Conservation (phyloP, 2,797 vertebrate genomes). For the Mionectes olivaceus region DNA sequence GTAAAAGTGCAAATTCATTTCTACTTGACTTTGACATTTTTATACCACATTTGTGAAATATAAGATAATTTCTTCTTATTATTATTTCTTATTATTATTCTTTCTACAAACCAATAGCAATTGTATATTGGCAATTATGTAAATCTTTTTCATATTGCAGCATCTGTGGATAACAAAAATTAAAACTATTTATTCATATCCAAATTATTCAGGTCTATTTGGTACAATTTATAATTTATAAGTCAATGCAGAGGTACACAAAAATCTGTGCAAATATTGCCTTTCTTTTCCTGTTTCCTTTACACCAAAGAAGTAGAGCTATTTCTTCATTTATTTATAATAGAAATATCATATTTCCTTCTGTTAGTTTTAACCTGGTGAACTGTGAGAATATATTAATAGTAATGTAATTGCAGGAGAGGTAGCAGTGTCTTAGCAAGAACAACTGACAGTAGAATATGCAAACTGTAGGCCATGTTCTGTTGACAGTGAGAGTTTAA, state of each 20-base stretch:
- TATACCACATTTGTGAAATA: background rate
- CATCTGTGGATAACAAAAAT: background rate
- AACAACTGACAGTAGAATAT: background rate
- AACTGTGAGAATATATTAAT: background rate
- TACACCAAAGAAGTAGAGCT: background rate
- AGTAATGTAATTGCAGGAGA: background rate
- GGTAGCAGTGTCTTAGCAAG: background rate
- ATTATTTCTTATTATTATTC: too few species aligned
- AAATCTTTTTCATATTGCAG: background rate
- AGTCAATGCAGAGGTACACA: background rate
- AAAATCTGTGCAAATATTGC: background rate
- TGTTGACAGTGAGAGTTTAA: background rate
- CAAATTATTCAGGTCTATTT: background rate
- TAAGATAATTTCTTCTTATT: background rate
- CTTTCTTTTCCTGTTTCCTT: background rate
- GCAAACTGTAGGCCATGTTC: background rate
- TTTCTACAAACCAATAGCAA: background rate
- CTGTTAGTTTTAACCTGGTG: background rate
- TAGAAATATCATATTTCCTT: background rate
- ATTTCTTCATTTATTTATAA: background rate
- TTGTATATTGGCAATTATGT: background rate
- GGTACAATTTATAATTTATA: background rate
- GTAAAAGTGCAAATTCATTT: background rate
- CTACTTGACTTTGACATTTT: background rate
- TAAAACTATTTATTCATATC: background rate